Conservation (phyloP, 1,140 invertebrate genomes). For the Probaryconus sp. region DNA sequence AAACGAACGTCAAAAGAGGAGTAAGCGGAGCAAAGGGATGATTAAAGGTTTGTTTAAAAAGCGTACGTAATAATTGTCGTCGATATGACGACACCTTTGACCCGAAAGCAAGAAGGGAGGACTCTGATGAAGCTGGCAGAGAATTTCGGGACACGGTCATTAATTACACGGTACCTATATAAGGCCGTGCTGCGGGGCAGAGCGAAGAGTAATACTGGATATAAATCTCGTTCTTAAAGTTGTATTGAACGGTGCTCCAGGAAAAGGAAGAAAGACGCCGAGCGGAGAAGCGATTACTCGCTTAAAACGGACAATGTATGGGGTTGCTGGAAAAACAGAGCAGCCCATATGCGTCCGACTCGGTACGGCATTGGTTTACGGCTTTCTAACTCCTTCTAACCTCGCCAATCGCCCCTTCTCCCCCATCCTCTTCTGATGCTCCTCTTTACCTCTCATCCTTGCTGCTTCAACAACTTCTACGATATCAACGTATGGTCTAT, state of each 20-base stretch:
- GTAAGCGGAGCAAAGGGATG: no score
- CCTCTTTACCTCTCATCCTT: constrained; percentile 8
- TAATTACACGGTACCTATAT: constrained; percentile 47
- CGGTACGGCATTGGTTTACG: constrained; percentile 42
- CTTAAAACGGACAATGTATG: constrained; percentile 57
- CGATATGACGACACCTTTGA: constrained; percentile 20
- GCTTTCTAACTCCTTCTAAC: constrained; percentile 22
- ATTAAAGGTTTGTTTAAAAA: no score
- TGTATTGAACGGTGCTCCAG: constrained; percentile 48
- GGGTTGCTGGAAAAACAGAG: constrained; percentile 49
- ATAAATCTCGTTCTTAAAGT: constrained; percentile 45
- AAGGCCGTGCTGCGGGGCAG: constrained; percentile 29
- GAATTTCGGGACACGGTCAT: constrained; percentile 43
- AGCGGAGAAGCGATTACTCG: constrained; percentile 57
- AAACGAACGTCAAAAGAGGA: no score
- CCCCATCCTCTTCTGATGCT: background rate
- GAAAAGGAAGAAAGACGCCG: constrained; percentile 51
- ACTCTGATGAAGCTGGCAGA: constrained; percentile 22
- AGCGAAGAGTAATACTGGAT: constrained; percentile 45
- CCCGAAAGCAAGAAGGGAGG: constrained; percentile 2
- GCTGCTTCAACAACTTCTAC: constrained; percentile 35
- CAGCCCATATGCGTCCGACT: constrained; percentile 38
- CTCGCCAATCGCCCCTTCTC: constrained; percentile 1
- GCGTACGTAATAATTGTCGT: constrained; percentile 17
- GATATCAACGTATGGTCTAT: constrained; percentile 59